Evolutionary conservation across 2,888 invertebrate species (phyloP), one percentile per base, ranked within the genome.

Genomic region (Ellobium chinense): DNA sequence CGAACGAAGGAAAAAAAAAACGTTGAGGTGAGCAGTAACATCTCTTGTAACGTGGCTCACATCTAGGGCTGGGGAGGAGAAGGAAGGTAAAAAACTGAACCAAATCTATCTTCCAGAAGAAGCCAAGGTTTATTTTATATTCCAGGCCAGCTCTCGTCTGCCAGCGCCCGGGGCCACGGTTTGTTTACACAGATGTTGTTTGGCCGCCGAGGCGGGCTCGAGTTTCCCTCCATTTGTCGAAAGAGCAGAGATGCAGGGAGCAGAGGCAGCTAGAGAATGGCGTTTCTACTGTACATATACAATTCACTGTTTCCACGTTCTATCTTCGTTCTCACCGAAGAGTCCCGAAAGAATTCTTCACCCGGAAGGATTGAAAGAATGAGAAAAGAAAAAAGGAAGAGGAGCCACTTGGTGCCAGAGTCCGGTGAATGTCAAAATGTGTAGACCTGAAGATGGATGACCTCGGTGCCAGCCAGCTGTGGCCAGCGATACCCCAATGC

Each of bases 121-220:
- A 46, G 18, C n/a, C 36, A 5, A 58, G 58, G 74, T 74, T 74
- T 74, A 74, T 74, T 74, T 74, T 74, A 74, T 63, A 74, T 63
- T 63, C 63, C 46, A 62, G 24, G 24, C 62, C 74, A 46, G 74
- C 14, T 63, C 39, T 37, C 27, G 68, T 68, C 68, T 36, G 37
- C 68, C 68, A 56, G 56, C 58, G 36, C 77, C 39, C 12, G 29
- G 29, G 68, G 66, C 56, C 58, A 14, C 60, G 29, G 34, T 37
- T 37, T 66, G 77, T 68, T 77, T 68, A 68, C 39, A 77, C 58
- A 68, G 76, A 68, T 68, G 68, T 60, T 68, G 56, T 69, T 69
- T 58, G 68, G 34, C 58, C 27, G 56, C 39, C 65, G 66, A 36
- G 58, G 69, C 2, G 56, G 69, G 77, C 37, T 68, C 56, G 29